A percentile compares a stretch with the other conserved stretches of the same genome.
Evolutionary conservation across 35 echinoderm and acorn worm species (phyloP).

Genomic region (Anneissia japonica): DNA sequence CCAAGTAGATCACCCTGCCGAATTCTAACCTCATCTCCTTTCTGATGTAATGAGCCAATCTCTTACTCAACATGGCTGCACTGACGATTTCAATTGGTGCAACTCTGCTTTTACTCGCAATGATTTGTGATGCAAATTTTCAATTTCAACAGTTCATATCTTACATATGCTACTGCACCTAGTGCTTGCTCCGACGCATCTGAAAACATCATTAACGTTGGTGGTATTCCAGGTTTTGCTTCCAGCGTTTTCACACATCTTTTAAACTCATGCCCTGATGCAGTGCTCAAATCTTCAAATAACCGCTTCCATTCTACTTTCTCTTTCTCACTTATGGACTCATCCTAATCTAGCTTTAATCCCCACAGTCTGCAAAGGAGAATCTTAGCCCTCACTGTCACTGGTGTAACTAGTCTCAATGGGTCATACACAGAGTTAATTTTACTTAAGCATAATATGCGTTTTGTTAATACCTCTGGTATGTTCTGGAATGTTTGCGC

Average conservation of each 20-base stretch:
- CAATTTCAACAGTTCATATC: not conserved
- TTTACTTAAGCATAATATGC: constrained; percentile 32
- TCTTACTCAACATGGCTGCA: not conserved
- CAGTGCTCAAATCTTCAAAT: constrained; percentile 23
- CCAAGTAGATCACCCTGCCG: not conserved
- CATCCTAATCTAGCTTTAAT: constrained; percentile 40
- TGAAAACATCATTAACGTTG: constrained; percentile 2
- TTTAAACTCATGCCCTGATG: not conserved
- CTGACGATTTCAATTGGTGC: not conserved
- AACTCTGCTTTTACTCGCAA: not conserved
- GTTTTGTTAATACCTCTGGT: constrained; percentile 18
- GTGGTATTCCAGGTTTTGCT: not conserved
- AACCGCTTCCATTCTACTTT: constrained; percentile 20
- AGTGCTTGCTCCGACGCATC: constrained; percentile 4
- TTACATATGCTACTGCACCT: not conserved
- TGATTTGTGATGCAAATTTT: not conserved
- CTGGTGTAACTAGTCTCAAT: constrained; percentile 28
- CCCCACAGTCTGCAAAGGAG: constrained; percentile 45
- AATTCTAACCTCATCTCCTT: not conserved
- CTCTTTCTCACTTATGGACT: constrained; percentile 11
- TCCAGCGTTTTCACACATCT: constrained; percentile 38
- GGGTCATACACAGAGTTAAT: constrained; percentile 32
- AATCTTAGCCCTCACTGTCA: constrained; percentile 50
- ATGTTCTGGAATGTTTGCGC: constrained; percentile 9
- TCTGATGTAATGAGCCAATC: not conserved